Conservation (phyloP, 2,797 vertebrate species). For the Tinamus major region DNA sequence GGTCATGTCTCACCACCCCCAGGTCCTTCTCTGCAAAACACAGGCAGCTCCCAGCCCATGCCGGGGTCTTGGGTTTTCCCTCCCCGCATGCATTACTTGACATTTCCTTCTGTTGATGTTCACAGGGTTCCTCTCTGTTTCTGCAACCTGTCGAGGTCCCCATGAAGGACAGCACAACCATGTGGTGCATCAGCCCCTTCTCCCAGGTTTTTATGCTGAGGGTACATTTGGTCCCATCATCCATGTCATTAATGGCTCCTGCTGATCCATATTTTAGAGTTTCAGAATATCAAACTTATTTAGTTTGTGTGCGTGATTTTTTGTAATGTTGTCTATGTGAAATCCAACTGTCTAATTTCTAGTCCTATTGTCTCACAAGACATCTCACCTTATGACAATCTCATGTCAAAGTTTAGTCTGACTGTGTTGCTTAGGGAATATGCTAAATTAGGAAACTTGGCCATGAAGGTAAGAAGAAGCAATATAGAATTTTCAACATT, state of each 20-base stretch:
- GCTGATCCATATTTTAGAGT: not conserved
- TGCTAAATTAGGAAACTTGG: not conserved
- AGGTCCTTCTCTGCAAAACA: not conserved
- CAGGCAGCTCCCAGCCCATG: no score
- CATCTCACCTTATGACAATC: not conserved
- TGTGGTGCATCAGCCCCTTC: not conserved
- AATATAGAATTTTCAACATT: not conserved
- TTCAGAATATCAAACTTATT: not conserved
- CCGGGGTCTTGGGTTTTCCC: not conserved
- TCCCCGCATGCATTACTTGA: not conserved
- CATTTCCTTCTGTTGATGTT: not conserved
- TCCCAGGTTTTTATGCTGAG: not conserved
- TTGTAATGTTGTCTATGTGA: not conserved
- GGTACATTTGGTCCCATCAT: not conserved
- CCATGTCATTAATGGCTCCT: not conserved
- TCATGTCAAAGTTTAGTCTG: not conserved
- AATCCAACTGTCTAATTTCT: not conserved
- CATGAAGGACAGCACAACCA: not conserved
- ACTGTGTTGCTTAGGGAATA: not conserved
- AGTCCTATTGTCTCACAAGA: not conserved
- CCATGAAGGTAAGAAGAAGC: not conserved
- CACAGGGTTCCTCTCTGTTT: not conserved
- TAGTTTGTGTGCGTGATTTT: not conserved
- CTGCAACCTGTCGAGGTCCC: not conserved
- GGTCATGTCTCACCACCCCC: fast-evolving